Conservation (phyloP, 1,140 invertebrate species). For the Drosophila sturtevanti region DNA sequence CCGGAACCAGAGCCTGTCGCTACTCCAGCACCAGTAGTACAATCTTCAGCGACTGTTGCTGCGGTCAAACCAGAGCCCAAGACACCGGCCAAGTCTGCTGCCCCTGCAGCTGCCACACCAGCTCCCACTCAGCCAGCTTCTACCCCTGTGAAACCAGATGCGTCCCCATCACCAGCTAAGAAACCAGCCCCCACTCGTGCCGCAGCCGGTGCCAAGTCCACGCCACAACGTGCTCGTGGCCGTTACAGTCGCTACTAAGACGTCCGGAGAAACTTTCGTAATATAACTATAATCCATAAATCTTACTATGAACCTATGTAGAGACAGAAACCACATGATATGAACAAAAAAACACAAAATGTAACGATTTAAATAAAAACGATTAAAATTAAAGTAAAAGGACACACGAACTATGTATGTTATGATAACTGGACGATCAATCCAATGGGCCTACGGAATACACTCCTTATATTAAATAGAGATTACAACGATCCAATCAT, state of each 20-base stretch:
- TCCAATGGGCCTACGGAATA: too few relatives aligned
- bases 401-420: not conserved
- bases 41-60: too few relatives aligned
- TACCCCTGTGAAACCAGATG: constrained; percentile 22
- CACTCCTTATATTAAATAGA: too few relatives aligned
- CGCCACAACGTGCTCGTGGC: constrained; percentile 74
- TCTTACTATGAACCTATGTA: constrained; percentile 32
- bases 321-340: not conserved
- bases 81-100: constrained; percentile 30
- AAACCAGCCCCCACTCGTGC: constrained; percentile 62
- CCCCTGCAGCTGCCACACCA: not conserved
- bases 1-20: constrained; percentile 14
- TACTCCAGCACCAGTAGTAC: not conserved
- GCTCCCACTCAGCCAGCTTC: constrained; percentile 2
- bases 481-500: too few relatives aligned
- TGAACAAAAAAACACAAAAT: constrained; percentile 7
- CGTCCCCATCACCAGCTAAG: constrained; percentile 59
- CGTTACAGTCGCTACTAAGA: constrained; percentile 79
- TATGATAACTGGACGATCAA: too few relatives aligned
- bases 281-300: constrained; percentile 51
- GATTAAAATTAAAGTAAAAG: constrained; percentile 57
- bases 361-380: constrained; percentile 66
- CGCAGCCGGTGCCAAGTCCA: constrained; percentile 56
- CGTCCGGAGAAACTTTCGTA: not conserved
- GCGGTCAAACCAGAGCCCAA: constrained; percentile 34